Evolutionary conservation across 2,113 vertebrate genomes (phyloP).

Genomic region (Melanocharis versteri): DNA sequence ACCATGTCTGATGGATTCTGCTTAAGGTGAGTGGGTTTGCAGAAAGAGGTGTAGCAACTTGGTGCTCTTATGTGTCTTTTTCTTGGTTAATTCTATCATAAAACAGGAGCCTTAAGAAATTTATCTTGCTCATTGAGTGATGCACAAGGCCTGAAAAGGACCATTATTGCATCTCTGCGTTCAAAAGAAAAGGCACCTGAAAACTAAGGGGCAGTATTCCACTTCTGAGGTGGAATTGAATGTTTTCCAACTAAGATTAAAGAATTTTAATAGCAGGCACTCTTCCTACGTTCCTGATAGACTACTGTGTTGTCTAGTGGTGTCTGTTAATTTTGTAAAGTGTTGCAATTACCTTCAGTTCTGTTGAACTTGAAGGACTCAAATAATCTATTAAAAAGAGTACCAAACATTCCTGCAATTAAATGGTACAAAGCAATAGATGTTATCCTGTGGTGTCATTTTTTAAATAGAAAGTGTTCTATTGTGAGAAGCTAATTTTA

Average conservation of each 20-base stretch:
- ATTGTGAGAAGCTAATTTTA: not conserved
- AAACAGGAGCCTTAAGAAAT: not conserved
- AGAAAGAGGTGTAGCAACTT: not conserved
- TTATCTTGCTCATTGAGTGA: not conserved
- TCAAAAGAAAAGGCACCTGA: not conserved
- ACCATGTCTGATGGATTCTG: not conserved
- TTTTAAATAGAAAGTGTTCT: not conserved
- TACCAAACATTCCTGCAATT: not conserved
- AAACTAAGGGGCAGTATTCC: not conserved
- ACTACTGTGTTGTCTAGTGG: not conserved
- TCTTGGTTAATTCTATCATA: not conserved
- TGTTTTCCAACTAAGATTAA: not conserved
- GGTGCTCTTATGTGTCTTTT: not conserved
- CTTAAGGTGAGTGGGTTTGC: not conserved
- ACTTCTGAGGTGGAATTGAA: not conserved
- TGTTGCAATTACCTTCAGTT: not conserved
- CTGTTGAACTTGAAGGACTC: not conserved
- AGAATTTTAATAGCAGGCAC: not conserved
- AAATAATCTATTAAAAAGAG: not conserved
- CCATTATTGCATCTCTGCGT: not conserved
- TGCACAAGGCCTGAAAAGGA: not conserved
- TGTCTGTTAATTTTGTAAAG: not conserved
- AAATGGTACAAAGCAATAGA: not conserved
- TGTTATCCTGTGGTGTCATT: not conserved
- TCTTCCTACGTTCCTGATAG: not conserved